These are phyloP conservation scores for Zoroaster sp. DNA, from an alignment of 53 echinoderm and acorn worm genomes.

Conservation along the genomic window DNA sequence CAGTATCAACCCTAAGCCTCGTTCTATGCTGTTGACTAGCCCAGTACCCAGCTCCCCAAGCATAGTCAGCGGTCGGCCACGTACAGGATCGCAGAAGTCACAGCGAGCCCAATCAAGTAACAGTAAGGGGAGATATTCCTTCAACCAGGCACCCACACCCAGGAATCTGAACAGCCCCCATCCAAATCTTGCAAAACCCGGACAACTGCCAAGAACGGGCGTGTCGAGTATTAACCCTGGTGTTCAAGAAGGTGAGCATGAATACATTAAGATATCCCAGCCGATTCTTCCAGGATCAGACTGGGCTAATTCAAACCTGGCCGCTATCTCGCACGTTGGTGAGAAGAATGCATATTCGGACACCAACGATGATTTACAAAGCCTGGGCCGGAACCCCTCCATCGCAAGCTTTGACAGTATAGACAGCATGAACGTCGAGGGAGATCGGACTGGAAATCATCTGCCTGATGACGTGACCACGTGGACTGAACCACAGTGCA, in stretches of 20 bases:
- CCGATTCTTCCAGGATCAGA: constrained; percentile 65
- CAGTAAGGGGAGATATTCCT: constrained; percentile 63
- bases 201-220: constrained; percentile 78
- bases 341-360: constrained; percentile 11
- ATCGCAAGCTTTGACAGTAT: constrained; percentile 56
- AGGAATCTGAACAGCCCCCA: constrained; percentile 69
- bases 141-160: constrained; percentile 72
- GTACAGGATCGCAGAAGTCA: constrained; percentile 67
- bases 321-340: constrained; percentile 1
- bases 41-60: constrained; percentile 50
- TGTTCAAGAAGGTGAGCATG: constrained; percentile 75
- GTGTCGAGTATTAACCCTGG: constrained; percentile 82
- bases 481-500: constrained; percentile 35
- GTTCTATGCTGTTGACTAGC: constrained; percentile 54
- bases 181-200: constrained; percentile 73
- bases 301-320: not conserved
- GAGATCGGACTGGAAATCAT: constrained; percentile 25
- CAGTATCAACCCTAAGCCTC: constrained; percentile 33
- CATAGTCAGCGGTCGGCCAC: constrained; percentile 25
- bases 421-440: constrained; percentile 72
- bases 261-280: constrained; percentile 91
- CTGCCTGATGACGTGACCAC: constrained; percentile 7
- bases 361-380: not conserved
- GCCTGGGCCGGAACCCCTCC: constrained; percentile 12
- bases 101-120: constrained; percentile 78